Evolutionary conservation across 2,113 vertebrate species (phyloP).

Genomic region (Isurus oxyrinchus): DNA sequence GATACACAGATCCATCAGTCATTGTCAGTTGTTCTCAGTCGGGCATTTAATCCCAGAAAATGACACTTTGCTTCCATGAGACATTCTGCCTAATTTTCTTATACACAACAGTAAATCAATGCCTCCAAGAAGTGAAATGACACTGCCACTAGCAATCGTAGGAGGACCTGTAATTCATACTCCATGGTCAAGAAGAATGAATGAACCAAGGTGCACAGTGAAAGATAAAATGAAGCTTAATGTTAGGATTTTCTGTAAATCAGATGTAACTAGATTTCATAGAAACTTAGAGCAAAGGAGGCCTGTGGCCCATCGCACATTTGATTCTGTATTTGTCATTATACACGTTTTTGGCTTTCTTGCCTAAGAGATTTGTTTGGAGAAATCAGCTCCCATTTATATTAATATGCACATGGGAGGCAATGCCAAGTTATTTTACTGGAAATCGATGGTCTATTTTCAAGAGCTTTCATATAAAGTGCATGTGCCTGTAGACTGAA

Average conservation of each 20-base stretch:
- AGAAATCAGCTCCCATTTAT: background rate
- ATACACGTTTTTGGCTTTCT: background rate
- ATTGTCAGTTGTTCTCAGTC: background rate
- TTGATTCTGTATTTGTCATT: background rate
- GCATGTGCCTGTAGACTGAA: background rate
- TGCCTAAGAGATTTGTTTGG: background rate
- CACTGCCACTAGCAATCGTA: background rate
- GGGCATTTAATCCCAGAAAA: background rate
- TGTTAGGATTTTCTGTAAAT: background rate
- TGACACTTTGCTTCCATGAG: no score
- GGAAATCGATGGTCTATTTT: background rate
- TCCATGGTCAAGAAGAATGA: no score
- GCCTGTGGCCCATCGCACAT: background rate
- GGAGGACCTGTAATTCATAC: background rate
- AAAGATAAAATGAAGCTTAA: background rate
- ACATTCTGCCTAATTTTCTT: no score
- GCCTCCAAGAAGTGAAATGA: no score
- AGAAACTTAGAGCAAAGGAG: background rate
- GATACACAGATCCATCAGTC: background rate
- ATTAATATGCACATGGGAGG: background rate
- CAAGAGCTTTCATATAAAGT: background rate
- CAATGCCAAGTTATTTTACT: background rate
- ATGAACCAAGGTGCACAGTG: background rate
- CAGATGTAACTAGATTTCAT: no score
- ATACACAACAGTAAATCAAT: no score